Conservation (phyloP, 2,888 invertebrate genomes). For the Rhamnusium bicolor region DNA sequence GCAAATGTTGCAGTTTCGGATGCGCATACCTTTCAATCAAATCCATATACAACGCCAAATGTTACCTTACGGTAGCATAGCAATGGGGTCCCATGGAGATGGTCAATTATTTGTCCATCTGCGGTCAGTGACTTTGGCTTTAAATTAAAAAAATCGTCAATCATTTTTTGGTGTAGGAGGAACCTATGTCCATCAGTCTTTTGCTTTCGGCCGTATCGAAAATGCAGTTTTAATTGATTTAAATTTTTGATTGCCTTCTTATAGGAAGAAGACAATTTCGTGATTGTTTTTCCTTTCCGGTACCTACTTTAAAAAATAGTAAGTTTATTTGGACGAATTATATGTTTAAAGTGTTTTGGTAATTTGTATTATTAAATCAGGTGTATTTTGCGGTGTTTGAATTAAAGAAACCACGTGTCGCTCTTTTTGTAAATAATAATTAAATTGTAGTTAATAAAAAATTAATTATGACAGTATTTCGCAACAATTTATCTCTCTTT, state of each 20-base stretch:
- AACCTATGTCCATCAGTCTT: constrained; percentile 42
- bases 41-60: constrained; percentile 13
- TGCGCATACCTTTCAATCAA: background rate
- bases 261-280: background rate
- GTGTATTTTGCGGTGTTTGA: background rate
- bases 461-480: no score
- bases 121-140: constrained; percentile 51
- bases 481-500: no score
- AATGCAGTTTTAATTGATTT: constrained; percentile 56
- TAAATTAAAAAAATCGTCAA: constrained; percentile 50
- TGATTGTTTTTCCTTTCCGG: background rate
- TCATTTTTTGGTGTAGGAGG: constrained; percentile 51
- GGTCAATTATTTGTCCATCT: constrained; percentile 58
- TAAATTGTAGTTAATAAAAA: background rate
- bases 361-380: background rate
- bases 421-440: background rate
- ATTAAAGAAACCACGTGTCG: background rate
- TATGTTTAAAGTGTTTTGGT: background rate
- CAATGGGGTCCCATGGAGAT: constrained; percentile 14
- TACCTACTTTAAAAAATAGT: background rate
- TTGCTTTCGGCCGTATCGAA: constrained; percentile 42
- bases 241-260: background rate
- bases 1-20: background rate
- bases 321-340: background rate
- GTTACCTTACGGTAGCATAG: constrained; percentile 14